Evolutionary conservation across 2,113 vertebrate species (phyloP).

Genomic region (Myocastor coypus): DNA sequence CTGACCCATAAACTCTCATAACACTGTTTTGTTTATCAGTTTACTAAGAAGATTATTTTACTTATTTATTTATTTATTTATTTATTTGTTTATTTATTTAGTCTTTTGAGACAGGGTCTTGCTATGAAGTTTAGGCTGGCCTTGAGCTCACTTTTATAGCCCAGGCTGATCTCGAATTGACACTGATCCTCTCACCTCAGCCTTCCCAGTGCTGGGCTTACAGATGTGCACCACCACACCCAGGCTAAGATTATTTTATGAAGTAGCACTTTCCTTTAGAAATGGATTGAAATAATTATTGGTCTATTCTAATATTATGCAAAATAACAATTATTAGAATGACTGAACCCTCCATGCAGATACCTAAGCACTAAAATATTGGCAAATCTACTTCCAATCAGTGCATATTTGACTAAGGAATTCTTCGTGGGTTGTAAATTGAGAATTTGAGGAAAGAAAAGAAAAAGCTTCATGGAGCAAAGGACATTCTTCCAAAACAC

Average conservation of each 20-base stretch:
- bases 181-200: too few relatives aligned
- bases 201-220: too few relatives aligned
- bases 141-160: too few relatives aligned
- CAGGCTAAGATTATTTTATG: neutral
- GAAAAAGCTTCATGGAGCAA: neutral
- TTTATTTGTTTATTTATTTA: too few relatives aligned
- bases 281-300: constrained; percentile 10
- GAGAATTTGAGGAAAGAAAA: neutral
- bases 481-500: neutral
- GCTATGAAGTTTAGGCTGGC: too few relatives aligned
- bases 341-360: neutral
- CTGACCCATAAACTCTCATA: constrained; percentile 20
- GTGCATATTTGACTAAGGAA: neutral
- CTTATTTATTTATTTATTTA: too few relatives aligned
- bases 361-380: constrained; percentile 12
- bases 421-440: neutral
- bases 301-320: neutral
- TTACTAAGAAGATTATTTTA: constrained; percentile 38
- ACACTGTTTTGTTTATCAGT: constrained; percentile 62
- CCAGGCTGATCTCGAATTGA: too few relatives aligned
- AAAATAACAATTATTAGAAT: neutral
- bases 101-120: too few relatives aligned
- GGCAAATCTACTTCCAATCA: neutral
- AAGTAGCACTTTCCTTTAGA: neutral
- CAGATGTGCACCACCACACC: too few relatives aligned